Evolutionary conservation across 2,113 vertebrate genomes (phyloP).

Genomic region (Perca flavescens): DNA sequence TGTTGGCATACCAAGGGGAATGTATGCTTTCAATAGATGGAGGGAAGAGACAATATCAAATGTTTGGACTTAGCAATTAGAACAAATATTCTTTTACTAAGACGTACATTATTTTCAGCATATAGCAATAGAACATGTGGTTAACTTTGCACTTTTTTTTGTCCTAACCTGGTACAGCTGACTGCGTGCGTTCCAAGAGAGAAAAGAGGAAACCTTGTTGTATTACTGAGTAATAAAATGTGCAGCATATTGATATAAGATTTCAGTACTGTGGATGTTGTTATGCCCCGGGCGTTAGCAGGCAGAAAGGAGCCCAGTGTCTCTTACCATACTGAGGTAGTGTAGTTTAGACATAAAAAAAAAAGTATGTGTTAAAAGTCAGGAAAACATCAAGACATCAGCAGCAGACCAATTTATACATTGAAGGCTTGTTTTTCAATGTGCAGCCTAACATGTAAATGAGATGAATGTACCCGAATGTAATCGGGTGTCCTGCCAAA

Average conservation of each 20-base stretch:
- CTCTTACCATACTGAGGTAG: too few species aligned
- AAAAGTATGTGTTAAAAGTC: background rate
- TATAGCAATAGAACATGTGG: background rate
- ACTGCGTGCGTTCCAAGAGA: background rate
- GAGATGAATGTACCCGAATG: background rate
- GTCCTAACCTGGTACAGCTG: background rate
- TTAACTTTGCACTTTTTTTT: background rate
- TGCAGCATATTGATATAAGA: background rate
- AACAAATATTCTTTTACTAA: background rate
- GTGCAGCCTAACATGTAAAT: background rate
- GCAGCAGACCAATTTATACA: background rate
- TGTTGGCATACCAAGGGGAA: background rate
- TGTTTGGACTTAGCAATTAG: background rate
- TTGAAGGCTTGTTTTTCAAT: background rate
- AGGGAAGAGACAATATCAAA: background rate
- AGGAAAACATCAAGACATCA: background rate
- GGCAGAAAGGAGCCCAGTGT: background rate
- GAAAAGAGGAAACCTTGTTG: background rate
- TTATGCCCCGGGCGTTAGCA: background rate
- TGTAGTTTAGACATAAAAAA: background rate
- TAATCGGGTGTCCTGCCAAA: conserved; percentile 20
- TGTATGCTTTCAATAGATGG: background rate
- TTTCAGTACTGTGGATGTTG: background rate
- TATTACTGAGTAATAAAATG: background rate
- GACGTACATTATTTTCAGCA: background rate